phyloP scores from a whole-genome alignment of 2,888 invertebrate genomes.

The Drosophila peninsularis region DNA sequence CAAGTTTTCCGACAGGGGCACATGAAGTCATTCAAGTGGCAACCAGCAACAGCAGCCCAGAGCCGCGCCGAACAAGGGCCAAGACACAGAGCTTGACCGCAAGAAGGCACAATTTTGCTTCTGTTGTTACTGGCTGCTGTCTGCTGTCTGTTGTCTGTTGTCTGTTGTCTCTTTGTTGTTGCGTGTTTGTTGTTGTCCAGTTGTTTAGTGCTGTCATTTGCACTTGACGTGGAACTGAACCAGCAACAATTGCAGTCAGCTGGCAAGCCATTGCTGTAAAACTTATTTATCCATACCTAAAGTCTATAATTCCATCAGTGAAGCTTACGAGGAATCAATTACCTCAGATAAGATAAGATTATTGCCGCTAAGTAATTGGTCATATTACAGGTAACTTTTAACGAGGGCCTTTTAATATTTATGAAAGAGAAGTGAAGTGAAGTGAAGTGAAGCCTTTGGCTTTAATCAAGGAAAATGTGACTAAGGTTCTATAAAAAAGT shows the following conservation, averaged over 20 bases:
- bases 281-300: conserved; percentile 32
- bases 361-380: conserved; percentile 12
- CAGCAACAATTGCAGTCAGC: conserved; percentile 44
- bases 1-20: conserved; percentile 77
- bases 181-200: conserved; percentile 32
- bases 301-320: conserved; percentile 53
- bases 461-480: too few species aligned
- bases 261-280: conserved; percentile 26
- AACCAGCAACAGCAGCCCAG: conserved; percentile 56
- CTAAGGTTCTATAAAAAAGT: neutral
- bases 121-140: conserved; percentile 24
- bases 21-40: conserved; percentile 78
- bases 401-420: neutral
- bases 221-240: conserved; percentile 70
- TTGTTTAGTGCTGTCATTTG: conserved; percentile 66
- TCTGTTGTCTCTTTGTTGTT: too few species aligned
- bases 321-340: conserved; percentile 70
- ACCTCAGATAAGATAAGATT: conserved; percentile 66
- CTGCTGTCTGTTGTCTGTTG: conserved; percentile 2
- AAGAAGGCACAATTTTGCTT: conserved; percentile 49
- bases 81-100: conserved; percentile 54
- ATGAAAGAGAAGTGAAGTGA: neutral
- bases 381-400: neutral
- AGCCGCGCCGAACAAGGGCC: conserved; percentile 46
- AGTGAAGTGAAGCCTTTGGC: neutral